Percentiles rank a stretch among this genome's conserved stretches.
Conservation (phyloP, 2,113 vertebrate genomes). For the Atractosteus spatula region DNA sequence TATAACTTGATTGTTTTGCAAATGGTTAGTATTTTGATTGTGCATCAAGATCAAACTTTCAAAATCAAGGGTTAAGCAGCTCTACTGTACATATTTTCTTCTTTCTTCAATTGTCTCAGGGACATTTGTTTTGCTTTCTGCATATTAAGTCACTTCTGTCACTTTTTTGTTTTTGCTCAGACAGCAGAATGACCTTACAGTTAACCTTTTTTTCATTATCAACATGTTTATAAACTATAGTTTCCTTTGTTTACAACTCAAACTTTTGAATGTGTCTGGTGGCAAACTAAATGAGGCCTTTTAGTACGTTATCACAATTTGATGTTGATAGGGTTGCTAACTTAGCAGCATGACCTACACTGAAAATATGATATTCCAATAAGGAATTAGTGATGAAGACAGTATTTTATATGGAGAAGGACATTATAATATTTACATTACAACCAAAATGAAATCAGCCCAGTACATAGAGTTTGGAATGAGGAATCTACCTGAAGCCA, state of each 20-base stretch:
- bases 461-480: constrained; percentile 25
- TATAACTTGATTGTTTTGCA: too few relatives aligned
- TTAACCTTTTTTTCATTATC: background rate
- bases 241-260: background rate
- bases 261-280: background rate
- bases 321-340: too few relatives aligned
- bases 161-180: constrained; percentile 31
- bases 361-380: constrained; percentile 16
- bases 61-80: too few relatives aligned
- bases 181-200: constrained; percentile 18
- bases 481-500: constrained; percentile 49
- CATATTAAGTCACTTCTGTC: constrained; percentile 28
- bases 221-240: background rate
- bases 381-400: constrained; percentile 39
- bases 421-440: constrained; percentile 44
- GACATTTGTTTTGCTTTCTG: background rate
- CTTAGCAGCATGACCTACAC: background rate
- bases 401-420: too few relatives aligned
- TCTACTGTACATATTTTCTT: too few relatives aligned
- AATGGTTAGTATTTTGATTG: too few relatives aligned
- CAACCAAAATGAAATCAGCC: constrained; percentile 40
- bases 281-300: background rate
- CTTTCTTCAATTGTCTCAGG: background rate
- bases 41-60: too few relatives aligned
- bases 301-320: background rate